Evolutionary conservation across 1,140 invertebrate species (phyloP).

Genomic region (Papilio aristodemus): DNA sequence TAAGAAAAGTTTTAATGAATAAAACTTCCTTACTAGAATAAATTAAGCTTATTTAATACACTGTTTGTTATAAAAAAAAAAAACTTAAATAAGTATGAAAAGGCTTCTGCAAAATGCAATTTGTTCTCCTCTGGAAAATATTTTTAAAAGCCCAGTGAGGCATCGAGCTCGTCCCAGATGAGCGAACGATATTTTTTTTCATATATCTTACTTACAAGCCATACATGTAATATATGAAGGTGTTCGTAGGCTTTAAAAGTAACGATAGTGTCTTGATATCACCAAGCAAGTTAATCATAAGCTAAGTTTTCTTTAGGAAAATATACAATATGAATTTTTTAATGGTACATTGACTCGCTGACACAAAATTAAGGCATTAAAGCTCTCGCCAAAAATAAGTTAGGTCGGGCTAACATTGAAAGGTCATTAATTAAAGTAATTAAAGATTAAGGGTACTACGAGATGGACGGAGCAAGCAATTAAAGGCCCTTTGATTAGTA

Average conservation of each 20-base stretch:
- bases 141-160: slow-evolving; percentile 1
- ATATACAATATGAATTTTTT: too few relatives aligned
- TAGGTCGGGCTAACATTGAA: slow-evolving; percentile 34
- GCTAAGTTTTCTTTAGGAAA: too few relatives aligned
- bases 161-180: not conserved
- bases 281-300: too few relatives aligned
- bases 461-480: slow-evolving; percentile 34
- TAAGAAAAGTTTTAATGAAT: not conserved
- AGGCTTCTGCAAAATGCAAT: slow-evolving; percentile 6
- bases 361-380: slow-evolving; percentile 1
- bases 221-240: too few relatives aligned
- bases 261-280: too few relatives aligned
- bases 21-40: not conserved
- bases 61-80: not conserved
- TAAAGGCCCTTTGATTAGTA: slow-evolving; percentile 30
- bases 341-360: not conserved
- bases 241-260: too few relatives aligned
- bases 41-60: slow-evolving; percentile 12
- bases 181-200: not conserved
- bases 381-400: slow-evolving; percentile 27
- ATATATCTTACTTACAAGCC: not conserved
- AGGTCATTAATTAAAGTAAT: slow-evolving; percentile 39
- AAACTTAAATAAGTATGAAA: not conserved
- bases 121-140: slow-evolving; percentile 5
- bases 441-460: slow-evolving; percentile 36